Base-by-base conservation (phyloP, 2,113 vertebrate species). In the Sylvilagus bachmani region DNA sequence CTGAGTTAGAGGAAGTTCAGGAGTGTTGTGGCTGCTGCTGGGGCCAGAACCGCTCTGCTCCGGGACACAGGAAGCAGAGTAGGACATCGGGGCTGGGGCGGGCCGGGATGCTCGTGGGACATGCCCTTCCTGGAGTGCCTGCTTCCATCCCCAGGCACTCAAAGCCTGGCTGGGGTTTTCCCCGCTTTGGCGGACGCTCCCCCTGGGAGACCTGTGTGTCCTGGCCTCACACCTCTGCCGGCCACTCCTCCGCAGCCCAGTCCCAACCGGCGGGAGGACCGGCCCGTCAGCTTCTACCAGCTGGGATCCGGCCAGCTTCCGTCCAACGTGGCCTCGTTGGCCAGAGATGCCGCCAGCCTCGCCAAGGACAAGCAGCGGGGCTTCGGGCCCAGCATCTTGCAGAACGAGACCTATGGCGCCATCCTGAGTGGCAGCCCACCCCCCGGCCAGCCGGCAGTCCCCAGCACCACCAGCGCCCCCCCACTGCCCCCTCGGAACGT, bases 381-480 rank as follows among this genome's bases (percentile, higher is more conserved):
- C 91, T 99, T 98, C 78, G 96, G 99, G 97, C 99, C 99, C 86
- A 99, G 97, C 97, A 97, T 99, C 96, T 96, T 99, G 69, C 99
- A 99, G 98, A 99, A 99, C 8, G 99, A 99, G 98, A 99, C 99
- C 0, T 99, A 99, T 0, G 99, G 99, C 95, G 99, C 99, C 95
- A 98, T 99, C 97, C 98, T 99, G 73, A 99, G 98, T 84, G 94
- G 98, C 98, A 99, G 98, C 90, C 97, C 98, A 0, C 92, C 98
- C 4, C 64, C 98, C n/a, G 36, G 96, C 27, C 98, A 97, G 93
- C 91, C 98, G 1, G 67, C 95, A 4, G 95, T 96, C 58, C 93
- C 99, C 38, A 83, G 97, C 69, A 95, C 98, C 83, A 97, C 98
- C 51, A 98, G 98, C 0, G 99, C 99, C 5, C 99, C 99, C 7